phyloP scores from a whole-genome alignment of 2,113 vertebrate genomes.

The Poeciliopsis retropinna region DNA sequence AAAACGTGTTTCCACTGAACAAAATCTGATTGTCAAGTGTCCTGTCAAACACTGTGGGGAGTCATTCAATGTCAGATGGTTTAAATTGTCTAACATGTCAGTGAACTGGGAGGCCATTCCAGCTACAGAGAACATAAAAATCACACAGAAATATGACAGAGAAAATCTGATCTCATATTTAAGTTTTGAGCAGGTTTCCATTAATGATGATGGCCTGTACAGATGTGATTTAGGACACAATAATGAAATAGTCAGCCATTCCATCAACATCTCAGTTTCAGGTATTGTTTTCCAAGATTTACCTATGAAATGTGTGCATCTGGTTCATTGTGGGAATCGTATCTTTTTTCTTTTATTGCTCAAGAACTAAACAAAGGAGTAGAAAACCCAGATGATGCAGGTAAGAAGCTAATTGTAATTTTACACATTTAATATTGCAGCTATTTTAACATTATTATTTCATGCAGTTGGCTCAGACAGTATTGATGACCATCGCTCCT shows the following conservation, averaged over 20 bases:
- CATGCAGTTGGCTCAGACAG: not conserved
- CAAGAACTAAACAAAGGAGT: not conserved
- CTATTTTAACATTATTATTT: not conserved
- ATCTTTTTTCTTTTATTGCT: not conserved
- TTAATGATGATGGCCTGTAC: conserved; percentile 29
- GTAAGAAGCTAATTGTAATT: conserved; percentile 18
- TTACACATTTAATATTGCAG: not conserved
- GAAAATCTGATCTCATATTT: conserved; percentile 21
- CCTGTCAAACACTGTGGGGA: conserved; percentile 39
- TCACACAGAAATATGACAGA: not conserved
- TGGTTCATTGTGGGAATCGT: not conserved
- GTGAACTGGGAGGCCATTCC: not conserved
- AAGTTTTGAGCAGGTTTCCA: conserved; percentile 43
- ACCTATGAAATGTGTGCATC: not conserved
- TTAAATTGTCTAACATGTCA: conserved; percentile 1
- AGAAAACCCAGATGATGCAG: not conserved
- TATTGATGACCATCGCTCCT: rapidly evolving
- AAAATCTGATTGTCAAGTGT: conserved; percentile 32
- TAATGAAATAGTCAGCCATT: not conserved
- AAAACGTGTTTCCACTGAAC: not conserved
- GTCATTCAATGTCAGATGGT: conserved; percentile 32
- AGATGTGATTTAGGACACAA: not conserved
- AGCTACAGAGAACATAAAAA: not conserved
- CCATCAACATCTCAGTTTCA: conserved; percentile 55
- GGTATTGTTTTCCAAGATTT: conserved; percentile 22